phyloP scores from a whole-genome alignment of 2,797 vertebrate genomes.

The Nothura maculosa region DNA sequence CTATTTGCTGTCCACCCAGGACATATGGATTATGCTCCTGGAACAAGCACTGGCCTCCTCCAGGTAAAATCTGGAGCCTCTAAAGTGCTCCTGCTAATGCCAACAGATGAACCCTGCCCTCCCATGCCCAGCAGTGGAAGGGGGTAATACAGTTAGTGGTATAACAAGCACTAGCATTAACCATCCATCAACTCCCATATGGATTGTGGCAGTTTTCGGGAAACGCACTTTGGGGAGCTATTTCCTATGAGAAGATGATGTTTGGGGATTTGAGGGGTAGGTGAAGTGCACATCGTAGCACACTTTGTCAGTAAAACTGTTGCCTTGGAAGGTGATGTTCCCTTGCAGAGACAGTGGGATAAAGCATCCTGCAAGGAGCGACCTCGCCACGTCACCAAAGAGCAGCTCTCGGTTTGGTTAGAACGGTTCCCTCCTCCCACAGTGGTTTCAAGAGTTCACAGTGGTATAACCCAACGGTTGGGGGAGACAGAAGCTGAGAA shows the following conservation, averaged over 20 bases:
- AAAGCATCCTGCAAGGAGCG: slow-evolving; percentile 55
- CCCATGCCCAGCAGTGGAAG: slow-evolving; percentile 74
- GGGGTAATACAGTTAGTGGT: background rate
- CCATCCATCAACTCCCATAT: slow-evolving; percentile 17
- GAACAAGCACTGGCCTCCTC: slow-evolving; percentile 33
- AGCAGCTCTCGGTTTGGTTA: slow-evolving; percentile 28
- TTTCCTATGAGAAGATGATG: slow-evolving; percentile 54
- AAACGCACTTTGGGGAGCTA: slow-evolving; percentile 64
- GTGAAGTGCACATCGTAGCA: slow-evolving; percentile 42
- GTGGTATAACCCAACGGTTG: slow-evolving; percentile 74
- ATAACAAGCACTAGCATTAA: slow-evolving; percentile 29
- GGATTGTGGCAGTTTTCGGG: background rate
- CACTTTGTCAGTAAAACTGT: slow-evolving; percentile 13
- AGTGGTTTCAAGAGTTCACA: slow-evolving; percentile 82
- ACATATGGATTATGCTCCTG: background rate
- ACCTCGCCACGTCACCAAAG: background rate
- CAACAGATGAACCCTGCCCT: slow-evolving; percentile 3
- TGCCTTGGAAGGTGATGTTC: slow-evolving; percentile 12
- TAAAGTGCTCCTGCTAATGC: slow-evolving; percentile 66
- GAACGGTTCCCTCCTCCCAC: slow-evolving; percentile 33
- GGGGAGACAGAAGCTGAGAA: slow-evolving; percentile 39
- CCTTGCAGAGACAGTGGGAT: slow-evolving; percentile 42
- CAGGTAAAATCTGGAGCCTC: slow-evolving; percentile 39
- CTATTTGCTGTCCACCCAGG: slow-evolving; percentile 4
- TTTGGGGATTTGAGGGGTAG: background rate